These are phyloP conservation scores for Agonopterix alstromeriana DNA, from an alignment of 2,888 invertebrate genomes.

Conservation along the genomic window DNA sequence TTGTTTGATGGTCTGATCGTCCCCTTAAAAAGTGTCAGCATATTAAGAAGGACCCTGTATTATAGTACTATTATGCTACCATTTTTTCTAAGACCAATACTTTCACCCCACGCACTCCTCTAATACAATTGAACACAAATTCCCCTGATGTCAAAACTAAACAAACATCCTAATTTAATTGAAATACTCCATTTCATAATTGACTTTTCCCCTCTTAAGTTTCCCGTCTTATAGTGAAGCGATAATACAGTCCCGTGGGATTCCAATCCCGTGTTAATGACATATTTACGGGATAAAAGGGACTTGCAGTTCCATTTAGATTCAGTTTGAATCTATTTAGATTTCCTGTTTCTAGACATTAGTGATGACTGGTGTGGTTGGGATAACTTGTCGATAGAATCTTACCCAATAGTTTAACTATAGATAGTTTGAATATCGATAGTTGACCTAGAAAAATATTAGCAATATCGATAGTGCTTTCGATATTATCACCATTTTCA, in stretches of 20 bases:
- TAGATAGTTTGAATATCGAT: no score
- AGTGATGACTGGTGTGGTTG: no score
- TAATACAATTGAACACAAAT: background rate
- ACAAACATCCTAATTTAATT: constrained; percentile 48
- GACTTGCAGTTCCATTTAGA: constrained; percentile 24
- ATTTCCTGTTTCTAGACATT: background rate
- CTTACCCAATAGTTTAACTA: no score
- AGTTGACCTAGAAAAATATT: no score
- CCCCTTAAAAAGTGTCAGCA: no score
- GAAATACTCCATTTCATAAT: constrained; percentile 47
- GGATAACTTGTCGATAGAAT: no score
- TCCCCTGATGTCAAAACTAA: background rate
- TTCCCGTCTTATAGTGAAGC: background rate
- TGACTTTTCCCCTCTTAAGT: constrained; percentile 36
- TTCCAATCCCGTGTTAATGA: constrained; percentile 23
- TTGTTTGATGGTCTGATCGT: no score
- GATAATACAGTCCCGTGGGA: constrained; percentile 27
- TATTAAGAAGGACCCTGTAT: no score
- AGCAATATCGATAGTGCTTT: no score
- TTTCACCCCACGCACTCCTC: background rate
- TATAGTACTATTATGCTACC: no score
- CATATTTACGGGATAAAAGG: constrained; percentile 22
- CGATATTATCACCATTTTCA: no score
- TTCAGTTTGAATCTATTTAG: constrained; percentile 10
- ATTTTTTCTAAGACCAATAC: background rate